phyloP scores from a whole-genome alignment of 2,888 invertebrate genomes.

The Chromoteleia sp. region DNA sequence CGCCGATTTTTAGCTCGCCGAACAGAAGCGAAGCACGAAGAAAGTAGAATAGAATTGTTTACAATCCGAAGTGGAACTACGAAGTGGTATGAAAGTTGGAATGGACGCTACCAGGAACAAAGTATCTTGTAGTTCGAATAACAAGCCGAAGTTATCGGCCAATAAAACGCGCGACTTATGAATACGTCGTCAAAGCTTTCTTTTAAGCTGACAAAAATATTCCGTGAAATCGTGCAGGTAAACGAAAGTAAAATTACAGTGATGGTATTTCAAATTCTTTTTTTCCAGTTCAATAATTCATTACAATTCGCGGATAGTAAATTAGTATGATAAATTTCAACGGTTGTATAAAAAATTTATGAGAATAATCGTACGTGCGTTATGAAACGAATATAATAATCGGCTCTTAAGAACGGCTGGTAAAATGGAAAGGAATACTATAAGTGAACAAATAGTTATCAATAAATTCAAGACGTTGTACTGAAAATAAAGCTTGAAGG shows the following conservation, averaged over 20 bases:
- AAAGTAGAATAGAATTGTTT: conserved; percentile 58
- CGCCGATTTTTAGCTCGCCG: conserved; percentile 10
- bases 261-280: not conserved
- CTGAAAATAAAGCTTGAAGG: no score
- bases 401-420: no score
- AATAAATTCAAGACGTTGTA: no score
- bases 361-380: no score
- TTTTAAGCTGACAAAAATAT: conserved; percentile 27
- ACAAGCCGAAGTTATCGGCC: conserved; percentile 51
- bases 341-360: no score
- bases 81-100: conserved; percentile 34
- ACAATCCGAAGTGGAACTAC: conserved; percentile 30
- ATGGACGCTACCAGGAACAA: conserved; percentile 42
- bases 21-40: conserved; percentile 55
- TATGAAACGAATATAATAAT: no score
- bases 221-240: conserved; percentile 6
- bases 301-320: not conserved
- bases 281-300: not conserved
- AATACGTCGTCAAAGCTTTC: conserved; percentile 42
- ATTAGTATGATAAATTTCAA: no score
- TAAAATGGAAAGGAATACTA: no score
- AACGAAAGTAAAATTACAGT: conserved; percentile 9
- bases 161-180: conserved; percentile 52
- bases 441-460: no score
- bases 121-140: conserved; percentile 34